These are phyloP conservation scores for Dimorphilus gyrociliatus DNA, from an alignment of 2,888 invertebrate species.

Conservation along the genomic window DNA sequence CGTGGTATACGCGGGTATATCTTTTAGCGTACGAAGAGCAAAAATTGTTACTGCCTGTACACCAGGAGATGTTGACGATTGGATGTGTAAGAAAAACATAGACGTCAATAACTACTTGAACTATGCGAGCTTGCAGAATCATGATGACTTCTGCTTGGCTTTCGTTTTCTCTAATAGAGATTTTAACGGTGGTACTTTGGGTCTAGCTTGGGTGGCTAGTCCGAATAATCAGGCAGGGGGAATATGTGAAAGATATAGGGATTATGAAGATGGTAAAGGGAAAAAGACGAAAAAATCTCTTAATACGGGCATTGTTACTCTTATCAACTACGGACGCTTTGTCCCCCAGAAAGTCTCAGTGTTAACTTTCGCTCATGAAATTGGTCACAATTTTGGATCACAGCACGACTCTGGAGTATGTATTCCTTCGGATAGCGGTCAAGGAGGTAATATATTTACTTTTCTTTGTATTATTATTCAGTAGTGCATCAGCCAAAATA, in stretches of 20 bases:
- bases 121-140: slow-evolving; percentile 86
- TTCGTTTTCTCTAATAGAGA: slow-evolving; percentile 97
- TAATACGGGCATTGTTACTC: slow-evolving; percentile 96
- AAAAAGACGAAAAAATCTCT: slow-evolving; percentile 70
- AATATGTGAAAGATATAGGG: slow-evolving; percentile 93
- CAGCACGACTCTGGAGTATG: no score
- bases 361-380: slow-evolving; percentile 91
- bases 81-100: slow-evolving; percentile 70
- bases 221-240: slow-evolving; percentile 53
- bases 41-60: slow-evolving; percentile 13
- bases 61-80: neutral
- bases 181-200: slow-evolving; percentile 92
- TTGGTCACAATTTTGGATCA: slow-evolving; percentile 90
- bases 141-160: slow-evolving; percentile 96
- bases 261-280: slow-evolving; percentile 47
- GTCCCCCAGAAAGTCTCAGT: slow-evolving; percentile 96
- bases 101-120: slow-evolving; percentile 98
- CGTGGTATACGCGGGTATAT: slow-evolving; percentile 16
- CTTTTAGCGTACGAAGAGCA: slow-evolving; percentile 27
- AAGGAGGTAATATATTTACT: no score
- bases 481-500: no score
- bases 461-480: no score
- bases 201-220: slow-evolving; percentile 96
- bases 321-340: slow-evolving; percentile 90
- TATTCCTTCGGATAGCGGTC: no score